Percentiles rank a stretch among this genome's conserved stretches.
Evolutionary conservation across 1,140 invertebrate genomes (phyloP).

Genomic region (Metopolophium dirhodum): DNA sequence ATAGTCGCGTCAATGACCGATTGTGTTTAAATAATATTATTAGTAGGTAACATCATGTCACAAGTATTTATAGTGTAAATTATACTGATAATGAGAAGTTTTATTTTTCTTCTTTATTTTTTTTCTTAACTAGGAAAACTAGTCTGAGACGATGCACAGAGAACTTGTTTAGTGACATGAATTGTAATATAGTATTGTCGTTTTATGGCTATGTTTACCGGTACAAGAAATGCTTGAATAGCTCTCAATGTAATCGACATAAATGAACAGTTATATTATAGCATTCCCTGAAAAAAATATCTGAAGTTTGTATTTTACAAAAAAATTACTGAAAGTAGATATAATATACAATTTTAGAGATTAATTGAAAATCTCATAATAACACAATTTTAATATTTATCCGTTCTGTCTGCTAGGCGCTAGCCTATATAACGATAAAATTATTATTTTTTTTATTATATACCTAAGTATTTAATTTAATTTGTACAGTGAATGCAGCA

Average conservation of each 20-base stretch:
- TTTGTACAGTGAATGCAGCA: background rate
- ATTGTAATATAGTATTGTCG: slow-evolving; percentile 22
- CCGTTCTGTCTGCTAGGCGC: background rate
- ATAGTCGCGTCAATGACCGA: background rate
- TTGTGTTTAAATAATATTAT: slow-evolving; percentile 29
- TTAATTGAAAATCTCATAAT: background rate
- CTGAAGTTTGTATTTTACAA: background rate
- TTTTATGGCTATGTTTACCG: slow-evolving; percentile 33
- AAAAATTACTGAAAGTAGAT: background rate
- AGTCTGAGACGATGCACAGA: background rate
- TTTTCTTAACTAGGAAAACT: slow-evolving; percentile 38
- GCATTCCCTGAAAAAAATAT: background rate
- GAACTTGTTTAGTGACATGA: background rate
- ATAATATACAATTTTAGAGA: background rate
- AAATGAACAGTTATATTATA: slow-evolving; percentile 33
- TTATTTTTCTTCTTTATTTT: background rate
- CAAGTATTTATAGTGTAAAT: slow-evolving; percentile 26
- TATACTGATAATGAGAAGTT: slow-evolving; percentile 22
- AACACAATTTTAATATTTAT: background rate
- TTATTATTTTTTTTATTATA: background rate
- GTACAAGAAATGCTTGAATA: slow-evolving; percentile 16
- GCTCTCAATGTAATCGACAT: slow-evolving; percentile 4
- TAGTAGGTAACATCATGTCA: background rate
- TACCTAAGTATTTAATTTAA: background rate
- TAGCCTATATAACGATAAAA: background rate